These are phyloP conservation scores for Serripes groenlandicus DNA, from an alignment of 2,888 invertebrate species.

Conservation along the genomic window DNA sequence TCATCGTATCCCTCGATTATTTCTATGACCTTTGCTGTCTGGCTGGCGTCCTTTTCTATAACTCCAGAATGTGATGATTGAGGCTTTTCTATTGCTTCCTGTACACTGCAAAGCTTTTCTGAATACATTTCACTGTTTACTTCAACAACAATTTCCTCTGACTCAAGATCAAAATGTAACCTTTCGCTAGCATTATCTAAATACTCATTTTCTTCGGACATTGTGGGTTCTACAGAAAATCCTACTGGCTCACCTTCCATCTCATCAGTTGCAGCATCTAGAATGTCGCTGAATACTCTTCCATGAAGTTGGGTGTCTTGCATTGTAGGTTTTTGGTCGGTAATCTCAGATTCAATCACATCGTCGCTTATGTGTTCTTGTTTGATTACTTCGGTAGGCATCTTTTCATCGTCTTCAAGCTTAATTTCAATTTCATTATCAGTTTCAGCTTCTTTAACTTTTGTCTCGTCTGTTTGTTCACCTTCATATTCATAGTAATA, in stretches of 20 bases:
- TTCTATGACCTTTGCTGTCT: constrained; percentile 66
- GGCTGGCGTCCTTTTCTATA: not conserved
- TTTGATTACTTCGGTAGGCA: not conserved
- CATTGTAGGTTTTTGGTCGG: constrained; percentile 35
- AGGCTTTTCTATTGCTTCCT: constrained; percentile 17
- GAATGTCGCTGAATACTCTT: constrained; percentile 63
- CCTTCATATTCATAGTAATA: constrained; percentile 40
- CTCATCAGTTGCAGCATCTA: constrained; percentile 75
- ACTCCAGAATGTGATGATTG: not conserved
- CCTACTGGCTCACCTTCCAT: constrained; percentile 71
- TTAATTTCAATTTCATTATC: constrained; percentile 46
- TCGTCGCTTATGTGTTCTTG: not conserved
- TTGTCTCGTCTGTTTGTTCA: constrained; percentile 37
- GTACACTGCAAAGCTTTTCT: constrained; percentile 19
- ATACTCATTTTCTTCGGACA: constrained; percentile 67
- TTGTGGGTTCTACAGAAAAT: constrained; percentile 63
- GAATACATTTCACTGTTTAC: constrained; percentile 24
- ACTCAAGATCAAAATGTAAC: constrained; percentile 33
- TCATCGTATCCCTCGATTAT: constrained; percentile 68
- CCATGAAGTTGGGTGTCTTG: constrained; percentile 62
- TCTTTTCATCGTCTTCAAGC: constrained; percentile 33
- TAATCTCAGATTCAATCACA: constrained; percentile 37
- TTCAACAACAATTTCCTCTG: constrained; percentile 39
- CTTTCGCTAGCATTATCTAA: constrained; percentile 22
- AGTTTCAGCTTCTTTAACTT: constrained; percentile 33